Evolutionary conservation across 2,888 invertebrate genomes (phyloP).

Genomic region (Latheticus oryzae): DNA sequence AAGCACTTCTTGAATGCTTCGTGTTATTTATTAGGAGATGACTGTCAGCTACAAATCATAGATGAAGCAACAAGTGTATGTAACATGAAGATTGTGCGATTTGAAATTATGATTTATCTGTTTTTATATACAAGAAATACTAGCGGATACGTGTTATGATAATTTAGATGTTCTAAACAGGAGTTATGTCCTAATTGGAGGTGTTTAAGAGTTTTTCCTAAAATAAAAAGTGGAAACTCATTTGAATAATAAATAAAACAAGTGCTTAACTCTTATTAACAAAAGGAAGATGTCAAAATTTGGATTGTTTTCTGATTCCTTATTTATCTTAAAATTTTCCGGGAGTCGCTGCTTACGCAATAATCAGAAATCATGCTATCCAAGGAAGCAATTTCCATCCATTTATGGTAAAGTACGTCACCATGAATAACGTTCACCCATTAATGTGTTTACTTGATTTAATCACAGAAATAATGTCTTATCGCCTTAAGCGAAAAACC

Average conservation of each 20-base stretch:
- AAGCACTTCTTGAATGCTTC: no score
- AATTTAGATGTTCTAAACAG: no score
- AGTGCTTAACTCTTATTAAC: no score
- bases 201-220: no score
- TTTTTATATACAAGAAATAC: not conserved
- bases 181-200: no score
- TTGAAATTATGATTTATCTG: constrained; percentile 2
- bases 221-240: no score
- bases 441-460: constrained; percentile 24
- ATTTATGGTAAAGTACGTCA: constrained; percentile 22
- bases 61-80: constrained; percentile 7
- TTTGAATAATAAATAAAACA: no score
- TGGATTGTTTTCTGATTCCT: no score
- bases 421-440: constrained; percentile 18
- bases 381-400: constrained; percentile 19
- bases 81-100: constrained; percentile 5
- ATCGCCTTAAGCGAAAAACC: constrained; percentile 12
- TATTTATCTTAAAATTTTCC: no score
- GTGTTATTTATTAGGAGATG: no score
- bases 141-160: constrained; percentile 2
- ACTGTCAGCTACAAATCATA: not conserved
- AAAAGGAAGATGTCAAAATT: no score
- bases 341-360: constrained; percentile 19
- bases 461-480: constrained; percentile 16
- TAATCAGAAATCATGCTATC: not conserved